Percentiles rank a stretch among this genome's conserved stretches.
Evolutionary conservation across 2,888 invertebrate species (phyloP).

Genomic region (Yponomeuta malinellus): DNA sequence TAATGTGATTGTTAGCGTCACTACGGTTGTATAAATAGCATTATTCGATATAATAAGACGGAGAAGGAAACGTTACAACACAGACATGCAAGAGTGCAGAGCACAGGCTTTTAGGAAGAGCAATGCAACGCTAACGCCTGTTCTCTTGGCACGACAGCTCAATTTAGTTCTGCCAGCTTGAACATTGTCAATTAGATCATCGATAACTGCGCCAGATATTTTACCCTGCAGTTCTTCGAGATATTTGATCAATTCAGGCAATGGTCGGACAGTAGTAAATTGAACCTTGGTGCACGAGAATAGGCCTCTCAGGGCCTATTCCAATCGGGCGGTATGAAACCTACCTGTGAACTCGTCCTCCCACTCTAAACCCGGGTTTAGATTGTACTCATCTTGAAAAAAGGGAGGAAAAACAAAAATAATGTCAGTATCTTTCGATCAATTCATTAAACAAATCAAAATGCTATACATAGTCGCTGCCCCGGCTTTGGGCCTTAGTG

Average conservation of each 20-base stretch:
- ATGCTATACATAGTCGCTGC: constrained; percentile 55
- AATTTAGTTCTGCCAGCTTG: neutral
- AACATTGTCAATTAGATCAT: too few species aligned
- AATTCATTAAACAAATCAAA: constrained; percentile 54
- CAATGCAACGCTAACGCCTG: constrained; percentile 12
- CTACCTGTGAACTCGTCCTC: constrained; percentile 99
- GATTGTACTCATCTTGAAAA: constrained; percentile 99
- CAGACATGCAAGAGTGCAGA: constrained; percentile 67
- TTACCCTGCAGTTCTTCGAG: too few species aligned
- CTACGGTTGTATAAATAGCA: constrained; percentile 47
- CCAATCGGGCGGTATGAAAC: constrained; percentile 70
- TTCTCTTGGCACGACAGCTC: neutral
- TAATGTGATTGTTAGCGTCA: constrained; percentile 50
- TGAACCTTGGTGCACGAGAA: neutral
- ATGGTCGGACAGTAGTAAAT: neutral
- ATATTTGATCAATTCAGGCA: too few species aligned
- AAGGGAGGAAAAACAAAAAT: constrained; percentile 77
- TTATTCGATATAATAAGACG: constrained; percentile 41
- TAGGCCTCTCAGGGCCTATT: neutral
- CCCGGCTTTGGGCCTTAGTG: constrained; percentile 3
- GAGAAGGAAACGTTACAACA: constrained; percentile 49
- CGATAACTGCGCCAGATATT: too few species aligned
- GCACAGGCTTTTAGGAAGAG: constrained; percentile 60
- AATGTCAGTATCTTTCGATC: constrained; percentile 75
- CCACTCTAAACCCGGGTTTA: constrained; percentile 99